phyloP scores from a whole-genome alignment of 2,888 invertebrate species.

The Dasysyrphus tricinctus region DNA sequence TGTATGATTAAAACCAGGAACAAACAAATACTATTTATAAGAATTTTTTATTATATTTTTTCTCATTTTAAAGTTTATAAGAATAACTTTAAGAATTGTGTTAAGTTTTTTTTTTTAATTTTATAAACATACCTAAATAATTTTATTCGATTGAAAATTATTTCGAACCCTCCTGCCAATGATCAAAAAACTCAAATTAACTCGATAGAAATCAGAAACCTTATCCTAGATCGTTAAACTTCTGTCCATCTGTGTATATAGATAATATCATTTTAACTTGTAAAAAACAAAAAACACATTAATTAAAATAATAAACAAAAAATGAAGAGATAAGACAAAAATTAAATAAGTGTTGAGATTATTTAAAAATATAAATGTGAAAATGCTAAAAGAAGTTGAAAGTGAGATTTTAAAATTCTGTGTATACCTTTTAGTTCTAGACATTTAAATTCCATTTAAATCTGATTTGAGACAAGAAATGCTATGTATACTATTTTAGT shows the following conservation, averaged over 20 bases:
- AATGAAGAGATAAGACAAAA: constrained; percentile 21
- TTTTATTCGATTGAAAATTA: constrained; percentile 43
- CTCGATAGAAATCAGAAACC: constrained; percentile 41
- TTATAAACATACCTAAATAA: constrained; percentile 2
- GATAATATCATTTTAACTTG: constrained; percentile 66
- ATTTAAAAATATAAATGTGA: constrained; percentile 53
- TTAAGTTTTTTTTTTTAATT: constrained; percentile 56
- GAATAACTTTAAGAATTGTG: constrained; percentile 31
- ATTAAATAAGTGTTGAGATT: constrained; percentile 37
- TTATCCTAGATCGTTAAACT: constrained; percentile 33
- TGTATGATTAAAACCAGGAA: constrained; percentile 54
- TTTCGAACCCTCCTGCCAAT: constrained; percentile 67
- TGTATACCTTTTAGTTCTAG: constrained; percentile 7
- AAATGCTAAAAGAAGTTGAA: constrained; percentile 34
- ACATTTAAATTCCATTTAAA: background rate
- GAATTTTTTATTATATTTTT: constrained; percentile 32
- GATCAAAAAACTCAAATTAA: constrained; percentile 47
- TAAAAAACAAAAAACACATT: constrained; percentile 49
- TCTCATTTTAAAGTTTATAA: constrained; percentile 23
- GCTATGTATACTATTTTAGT: too few relatives aligned
- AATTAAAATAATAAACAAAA: constrained; percentile 42
- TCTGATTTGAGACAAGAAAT: background rate
- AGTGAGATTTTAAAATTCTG: background rate
- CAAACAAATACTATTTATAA: constrained; percentile 48
- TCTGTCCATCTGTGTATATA: constrained; percentile 68